Evolutionary conservation across 2,888 invertebrate genomes (phyloP).

Genomic region (Ennomos fuscantarius): DNA sequence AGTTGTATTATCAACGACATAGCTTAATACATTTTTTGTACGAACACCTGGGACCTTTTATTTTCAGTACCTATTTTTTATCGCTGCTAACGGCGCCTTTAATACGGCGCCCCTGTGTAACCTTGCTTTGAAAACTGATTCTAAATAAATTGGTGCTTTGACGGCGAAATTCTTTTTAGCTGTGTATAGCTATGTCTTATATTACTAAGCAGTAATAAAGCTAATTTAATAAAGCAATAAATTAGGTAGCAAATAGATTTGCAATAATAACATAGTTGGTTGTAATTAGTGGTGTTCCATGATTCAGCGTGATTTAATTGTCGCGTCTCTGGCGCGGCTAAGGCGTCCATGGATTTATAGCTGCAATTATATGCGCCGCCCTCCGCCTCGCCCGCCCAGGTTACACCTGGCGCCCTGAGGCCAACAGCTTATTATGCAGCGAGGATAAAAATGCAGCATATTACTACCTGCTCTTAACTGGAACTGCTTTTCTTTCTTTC

Average conservation of each 20-base stretch:
- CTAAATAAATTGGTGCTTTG: neutral
- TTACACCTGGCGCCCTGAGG: slow-evolving; percentile 53
- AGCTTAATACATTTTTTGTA: slow-evolving; percentile 2
- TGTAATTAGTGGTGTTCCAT: slow-evolving; percentile 71
- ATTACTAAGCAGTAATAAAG: neutral
- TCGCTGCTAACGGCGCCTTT: neutral
- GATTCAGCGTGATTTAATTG: slow-evolving; percentile 79
- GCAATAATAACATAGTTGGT: slow-evolving; percentile 38
- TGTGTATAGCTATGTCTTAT: too few relatives aligned
- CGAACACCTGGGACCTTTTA: slow-evolving; percentile 4
- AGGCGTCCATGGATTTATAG: slow-evolving; percentile 70
- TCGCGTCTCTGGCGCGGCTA: slow-evolving; percentile 61
- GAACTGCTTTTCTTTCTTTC: too few relatives aligned
- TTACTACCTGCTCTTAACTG: too few relatives aligned
- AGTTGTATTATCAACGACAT: slow-evolving; percentile 25
- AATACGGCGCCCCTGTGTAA: neutral
- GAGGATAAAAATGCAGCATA: slow-evolving; percentile 2
- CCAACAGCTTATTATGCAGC: slow-evolving; percentile 5
- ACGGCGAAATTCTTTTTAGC: too few relatives aligned
- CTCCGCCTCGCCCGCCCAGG: slow-evolving; percentile 59
- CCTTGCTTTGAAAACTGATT: slow-evolving; percentile 5
- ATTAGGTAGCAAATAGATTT: slow-evolving; percentile 28
- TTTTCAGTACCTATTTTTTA: neutral
- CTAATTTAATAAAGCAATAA: slow-evolving; percentile 24
- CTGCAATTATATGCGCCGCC: slow-evolving; percentile 68